A percentile compares a stretch with the other conserved stretches of the same genome.
Evolutionary conservation across 1,140 invertebrate genomes (phyloP).

Genomic region (Helicoverpa zea): DNA sequence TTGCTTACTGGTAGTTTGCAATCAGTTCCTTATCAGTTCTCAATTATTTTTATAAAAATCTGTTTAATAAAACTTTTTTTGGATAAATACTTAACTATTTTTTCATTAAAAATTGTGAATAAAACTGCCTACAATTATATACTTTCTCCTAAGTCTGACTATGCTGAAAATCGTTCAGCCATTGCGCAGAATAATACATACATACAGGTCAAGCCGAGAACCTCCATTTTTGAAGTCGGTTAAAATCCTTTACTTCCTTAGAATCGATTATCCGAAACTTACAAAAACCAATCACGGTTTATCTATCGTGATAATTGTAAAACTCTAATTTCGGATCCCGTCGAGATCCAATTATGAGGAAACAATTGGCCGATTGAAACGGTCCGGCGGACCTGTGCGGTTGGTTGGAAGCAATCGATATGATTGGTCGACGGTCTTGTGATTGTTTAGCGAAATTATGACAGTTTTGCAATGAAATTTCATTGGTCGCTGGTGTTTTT

Average conservation of each 20-base stretch:
- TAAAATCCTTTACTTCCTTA: not conserved
- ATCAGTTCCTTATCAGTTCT: not conserved
- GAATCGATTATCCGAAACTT: conserved; percentile 25
- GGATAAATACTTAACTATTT: too few relatives aligned
- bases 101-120: too few relatives aligned
- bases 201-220: too few relatives aligned
- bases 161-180: too few relatives aligned
- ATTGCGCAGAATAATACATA: too few relatives aligned
- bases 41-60: too few relatives aligned
- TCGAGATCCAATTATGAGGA: conserved; percentile 34
- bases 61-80: too few relatives aligned
- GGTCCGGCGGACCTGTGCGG: conserved; percentile 4
- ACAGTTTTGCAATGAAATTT: not conserved
- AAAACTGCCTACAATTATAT: too few relatives aligned
- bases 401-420: conserved; percentile 26
- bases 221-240: too few relatives aligned
- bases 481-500: not conserved
- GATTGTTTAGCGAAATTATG: conserved; percentile 23
- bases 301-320: conserved; percentile 41
- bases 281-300: conserved; percentile 38
- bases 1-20: not conserved
- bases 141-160: too few relatives aligned
- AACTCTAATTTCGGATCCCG: conserved; percentile 33
- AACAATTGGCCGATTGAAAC: conserved; percentile 25
- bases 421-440: not conserved